Base-by-base conservation (phyloP, 2,888 invertebrate species). In the Andrena flavipes region DNA sequence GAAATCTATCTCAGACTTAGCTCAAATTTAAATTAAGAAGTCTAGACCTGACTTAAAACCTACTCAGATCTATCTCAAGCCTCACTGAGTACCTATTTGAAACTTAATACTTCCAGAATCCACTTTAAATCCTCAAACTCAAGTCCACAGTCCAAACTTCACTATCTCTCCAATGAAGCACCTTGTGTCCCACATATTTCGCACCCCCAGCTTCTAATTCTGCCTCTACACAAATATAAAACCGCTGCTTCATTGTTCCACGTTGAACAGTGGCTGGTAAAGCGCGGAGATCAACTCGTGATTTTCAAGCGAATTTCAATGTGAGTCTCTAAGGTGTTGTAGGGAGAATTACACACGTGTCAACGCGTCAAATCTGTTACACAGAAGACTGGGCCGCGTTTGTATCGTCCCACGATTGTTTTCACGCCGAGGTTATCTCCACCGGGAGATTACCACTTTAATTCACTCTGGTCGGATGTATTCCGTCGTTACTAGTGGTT, bases 291-390 rank as follows among this genome's bases (percentile, higher is more conserved):
- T 70, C 42, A 60, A 70, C 26, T 59, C 59, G 35, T 67, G 59
- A 60, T 59, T 69, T 65, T 26, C 29, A 51, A 76, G 69, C 56
- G 70, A 76, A 80, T 80, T 76, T 80, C 68, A 59, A 76, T 60
- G 65, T 2, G 51, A 69, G 59, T 70, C 65, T 49, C 51, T 35
- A 48, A 54, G 69, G 76, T 63, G 75, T 20, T 10, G 59, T 29
- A 13, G 51, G 64, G 69, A 73, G 72, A 64, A 64, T 73, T 64
- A 68, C 35, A 54, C 56, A 63, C 63, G 68, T 65, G 48, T 23
- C 16, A 62, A 16, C 51, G 69, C 51, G 62, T 69, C 67, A 33
- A 49, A 42, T 67, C 67, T 78, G 29, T 30, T 23, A 6, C 29
- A 33, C 29, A 7, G 56, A 23, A 10, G 56, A 23, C 33, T 10